Percentiles rank a stretch among this genome's conserved stretches.
Conservation (phyloP, 2,797 vertebrate species). For the Chrosomus eos region DNA sequence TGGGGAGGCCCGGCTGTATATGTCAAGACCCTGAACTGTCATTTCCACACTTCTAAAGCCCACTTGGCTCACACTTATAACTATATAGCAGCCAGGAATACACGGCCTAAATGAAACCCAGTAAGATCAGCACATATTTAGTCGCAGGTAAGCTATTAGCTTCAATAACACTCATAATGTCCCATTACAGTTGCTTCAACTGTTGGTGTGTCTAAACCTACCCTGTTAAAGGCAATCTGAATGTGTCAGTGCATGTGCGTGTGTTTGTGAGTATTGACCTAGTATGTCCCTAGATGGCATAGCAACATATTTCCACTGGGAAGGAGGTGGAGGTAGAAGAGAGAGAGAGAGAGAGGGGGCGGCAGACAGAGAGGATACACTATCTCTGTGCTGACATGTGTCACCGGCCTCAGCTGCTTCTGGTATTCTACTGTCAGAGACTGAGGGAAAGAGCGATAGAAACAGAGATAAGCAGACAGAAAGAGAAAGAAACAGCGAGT, state of each 20-base stretch:
- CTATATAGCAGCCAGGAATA: slow-evolving; percentile 46
- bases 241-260: slow-evolving; percentile 46
- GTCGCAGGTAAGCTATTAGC: slow-evolving; percentile 26
- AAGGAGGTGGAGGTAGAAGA: slow-evolving; percentile 55
- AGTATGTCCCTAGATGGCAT: slow-evolving; percentile 53
- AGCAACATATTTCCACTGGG: slow-evolving; percentile 35
- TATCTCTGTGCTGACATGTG: slow-evolving; percentile 72
- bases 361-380: slow-evolving; percentile 62
- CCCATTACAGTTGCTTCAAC: slow-evolving; percentile 34
- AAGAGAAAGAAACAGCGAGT: slow-evolving; percentile 46
- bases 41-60: slow-evolving; percentile 52
- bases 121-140: slow-evolving; percentile 39
- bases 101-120: slow-evolving; percentile 33
- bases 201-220: slow-evolving; percentile 46
- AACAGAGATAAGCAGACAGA: slow-evolving; percentile 50
- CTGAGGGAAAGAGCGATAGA: slow-evolving; percentile 48
- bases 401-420: slow-evolving; percentile 69
- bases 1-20: slow-evolving; percentile 46
- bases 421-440: slow-evolving; percentile 63
- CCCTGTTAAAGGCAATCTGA: slow-evolving; percentile 51
- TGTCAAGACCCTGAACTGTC: slow-evolving; percentile 56
- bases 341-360: slow-evolving; percentile 24
- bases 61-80: slow-evolving; percentile 30
- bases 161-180: slow-evolving; percentile 9
- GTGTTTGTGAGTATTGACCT: slow-evolving; percentile 1